Evolutionary conservation across 1,140 invertebrate genomes (phyloP).

Genomic region (Melipona quadrifasciata): DNA sequence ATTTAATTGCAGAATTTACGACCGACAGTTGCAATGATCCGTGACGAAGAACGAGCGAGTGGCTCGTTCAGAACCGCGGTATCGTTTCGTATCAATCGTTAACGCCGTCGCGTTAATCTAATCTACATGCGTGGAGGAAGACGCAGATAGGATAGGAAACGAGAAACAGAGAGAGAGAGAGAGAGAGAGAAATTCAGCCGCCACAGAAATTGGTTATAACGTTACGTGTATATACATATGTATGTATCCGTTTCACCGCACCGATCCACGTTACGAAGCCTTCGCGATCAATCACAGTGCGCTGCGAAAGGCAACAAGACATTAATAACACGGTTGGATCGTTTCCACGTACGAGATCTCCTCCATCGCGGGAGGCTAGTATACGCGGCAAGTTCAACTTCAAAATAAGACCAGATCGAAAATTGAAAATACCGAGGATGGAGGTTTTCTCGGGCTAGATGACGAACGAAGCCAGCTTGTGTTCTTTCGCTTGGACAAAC

Average conservation of each 20-base stretch:
- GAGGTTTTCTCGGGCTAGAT: not conserved
- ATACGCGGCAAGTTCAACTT: slow-evolving; percentile 2
- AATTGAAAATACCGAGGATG: slow-evolving; percentile 2
- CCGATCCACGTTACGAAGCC: not conserved
- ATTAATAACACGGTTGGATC: slow-evolving; percentile 11
- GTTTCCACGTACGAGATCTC: slow-evolving; percentile 3
- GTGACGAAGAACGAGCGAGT: not conserved
- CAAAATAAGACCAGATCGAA: slow-evolving; percentile 12
- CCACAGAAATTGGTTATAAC: not conserved
- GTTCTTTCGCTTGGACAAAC: not conserved
- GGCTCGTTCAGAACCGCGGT: not conserved
- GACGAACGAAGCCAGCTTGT: not conserved
- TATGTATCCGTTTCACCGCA: not conserved
- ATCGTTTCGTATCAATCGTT: not conserved
- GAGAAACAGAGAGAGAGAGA: not conserved
- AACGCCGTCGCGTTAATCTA: no score
- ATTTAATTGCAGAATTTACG: not conserved
- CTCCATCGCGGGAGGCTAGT: no score
- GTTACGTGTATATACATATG: not conserved
- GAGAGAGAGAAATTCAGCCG: not conserved
- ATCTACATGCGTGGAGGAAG: not conserved
- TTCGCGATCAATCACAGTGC: not conserved
- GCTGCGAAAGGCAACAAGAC: slow-evolving; percentile 7
- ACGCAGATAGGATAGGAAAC: not conserved
- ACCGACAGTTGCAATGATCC: not conserved